phyloP scores from a whole-genome alignment of 2,888 invertebrate species.

The Trichacis sp. region DNA sequence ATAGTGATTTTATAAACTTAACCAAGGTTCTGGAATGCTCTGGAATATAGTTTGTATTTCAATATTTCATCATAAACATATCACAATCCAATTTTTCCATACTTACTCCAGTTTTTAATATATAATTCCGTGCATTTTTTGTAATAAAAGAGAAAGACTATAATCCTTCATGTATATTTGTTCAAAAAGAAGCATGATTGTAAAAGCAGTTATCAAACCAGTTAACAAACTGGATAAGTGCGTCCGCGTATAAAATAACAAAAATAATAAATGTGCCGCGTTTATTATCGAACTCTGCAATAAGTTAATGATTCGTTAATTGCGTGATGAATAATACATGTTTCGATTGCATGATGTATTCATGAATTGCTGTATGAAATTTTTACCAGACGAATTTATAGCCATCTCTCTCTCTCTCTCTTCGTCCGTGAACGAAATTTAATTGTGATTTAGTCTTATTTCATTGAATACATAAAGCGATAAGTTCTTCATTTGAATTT shows the following conservation, averaged over 20 bases:
- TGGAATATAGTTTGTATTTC: no score
- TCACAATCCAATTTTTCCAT: no score
- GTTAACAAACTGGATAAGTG: not conserved
- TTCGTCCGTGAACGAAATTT: no score
- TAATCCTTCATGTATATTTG: no score
- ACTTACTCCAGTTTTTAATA: no score
- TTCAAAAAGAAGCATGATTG: slow-evolving; percentile 12
- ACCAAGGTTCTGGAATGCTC: no score
- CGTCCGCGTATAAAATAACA: not conserved
- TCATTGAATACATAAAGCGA: not conserved
- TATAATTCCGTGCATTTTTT: no score
- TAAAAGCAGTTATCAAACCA: not conserved
- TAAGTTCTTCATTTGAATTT: not conserved
- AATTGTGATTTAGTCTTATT: not conserved
- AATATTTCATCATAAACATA: no score
- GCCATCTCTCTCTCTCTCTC: not conserved
- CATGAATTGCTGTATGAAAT: not conserved
- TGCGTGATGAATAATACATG: not conserved
- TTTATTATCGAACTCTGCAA: not conserved
- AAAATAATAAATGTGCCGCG: not conserved
- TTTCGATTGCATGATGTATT: not conserved
- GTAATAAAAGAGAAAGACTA: no score
- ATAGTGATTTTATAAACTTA: no score
- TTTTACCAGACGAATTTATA: not conserved
- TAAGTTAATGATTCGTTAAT: slow-evolving; percentile 5